Conservation (phyloP, 2,888 invertebrate species). For the Cosmia pyralina region DNA sequence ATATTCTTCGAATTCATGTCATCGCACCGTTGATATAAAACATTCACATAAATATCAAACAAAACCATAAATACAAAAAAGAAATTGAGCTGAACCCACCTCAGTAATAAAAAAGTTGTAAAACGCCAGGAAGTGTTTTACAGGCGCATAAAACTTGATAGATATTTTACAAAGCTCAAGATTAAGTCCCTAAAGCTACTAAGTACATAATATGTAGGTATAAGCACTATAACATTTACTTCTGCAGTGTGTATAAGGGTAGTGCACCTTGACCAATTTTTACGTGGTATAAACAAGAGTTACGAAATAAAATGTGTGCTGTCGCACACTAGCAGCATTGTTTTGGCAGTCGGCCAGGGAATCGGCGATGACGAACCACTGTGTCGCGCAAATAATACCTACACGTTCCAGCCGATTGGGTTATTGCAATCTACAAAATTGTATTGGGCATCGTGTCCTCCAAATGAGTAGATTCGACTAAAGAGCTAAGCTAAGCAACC, state of each 20-base stretch:
- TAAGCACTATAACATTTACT: constrained; percentile 1
- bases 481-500: neutral
- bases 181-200: constrained; percentile 10
- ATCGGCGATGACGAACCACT: constrained; percentile 78
- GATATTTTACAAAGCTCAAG: constrained; percentile 8
- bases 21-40: constrained; percentile 37
- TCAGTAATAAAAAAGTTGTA: constrained; percentile 38
- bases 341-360: constrained; percentile 80
- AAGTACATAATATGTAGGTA: neutral
- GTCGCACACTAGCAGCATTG: constrained; percentile 74
- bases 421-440: constrained; percentile 45
- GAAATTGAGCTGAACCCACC: constrained; percentile 17
- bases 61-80: constrained; percentile 12
- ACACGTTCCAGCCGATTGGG: constrained; percentile 68
- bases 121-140: constrained; percentile 41
- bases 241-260: constrained; percentile 18
- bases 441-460: neutral
- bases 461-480: constrained; percentile 6
- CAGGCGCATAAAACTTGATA: constrained; percentile 12
- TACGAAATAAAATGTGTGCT: constrained; percentile 84
- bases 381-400: constrained; percentile 77
- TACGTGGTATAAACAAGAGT: constrained; percentile 84
- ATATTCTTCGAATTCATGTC: constrained; percentile 49
- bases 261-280: constrained; percentile 82
- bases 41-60: constrained; percentile 37